Evolutionary conservation across 2,113 vertebrate genomes (phyloP).

Genomic region (Excalfactoria chinensis): DNA sequence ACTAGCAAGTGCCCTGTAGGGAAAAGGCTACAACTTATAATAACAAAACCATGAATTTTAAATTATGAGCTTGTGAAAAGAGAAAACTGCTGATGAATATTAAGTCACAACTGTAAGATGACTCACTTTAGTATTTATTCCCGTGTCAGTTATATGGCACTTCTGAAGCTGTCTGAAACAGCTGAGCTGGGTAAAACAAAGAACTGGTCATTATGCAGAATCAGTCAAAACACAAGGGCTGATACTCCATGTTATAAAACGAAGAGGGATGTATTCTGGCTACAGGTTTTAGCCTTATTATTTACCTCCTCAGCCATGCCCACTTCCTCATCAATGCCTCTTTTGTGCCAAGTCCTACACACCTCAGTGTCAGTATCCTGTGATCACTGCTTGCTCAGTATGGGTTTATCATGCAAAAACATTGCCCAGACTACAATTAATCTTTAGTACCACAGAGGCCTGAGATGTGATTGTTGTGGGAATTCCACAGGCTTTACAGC

Average conservation of each 20-base stretch:
- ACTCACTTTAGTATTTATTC: background rate
- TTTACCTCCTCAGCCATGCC: background rate
- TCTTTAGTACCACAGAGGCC: background rate
- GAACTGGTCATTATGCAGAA: background rate
- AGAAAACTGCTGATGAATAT: background rate
- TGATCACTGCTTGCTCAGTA: background rate
- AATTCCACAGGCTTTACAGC: background rate
- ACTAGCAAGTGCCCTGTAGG: background rate
- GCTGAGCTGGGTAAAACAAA: background rate
- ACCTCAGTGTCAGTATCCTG: background rate
- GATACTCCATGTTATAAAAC: background rate
- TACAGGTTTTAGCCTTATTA: background rate
- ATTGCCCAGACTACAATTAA: slow-evolving; percentile 21
- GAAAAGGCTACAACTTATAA: background rate
- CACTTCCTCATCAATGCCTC: background rate
- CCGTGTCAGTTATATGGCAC: background rate
- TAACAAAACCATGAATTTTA: background rate
- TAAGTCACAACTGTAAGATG: background rate
- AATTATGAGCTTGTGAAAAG: background rate
- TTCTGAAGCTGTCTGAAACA: background rate
- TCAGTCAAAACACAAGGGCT: accelerated
- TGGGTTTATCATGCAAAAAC: slow-evolving; percentile 24
- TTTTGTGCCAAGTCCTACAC: background rate
- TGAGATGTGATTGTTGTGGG: slow-evolving; percentile 20
- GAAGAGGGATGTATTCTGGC: background rate